Base-by-base conservation (phyloP, 2,113 vertebrate species). In the Scalopus aquaticus region DNA sequence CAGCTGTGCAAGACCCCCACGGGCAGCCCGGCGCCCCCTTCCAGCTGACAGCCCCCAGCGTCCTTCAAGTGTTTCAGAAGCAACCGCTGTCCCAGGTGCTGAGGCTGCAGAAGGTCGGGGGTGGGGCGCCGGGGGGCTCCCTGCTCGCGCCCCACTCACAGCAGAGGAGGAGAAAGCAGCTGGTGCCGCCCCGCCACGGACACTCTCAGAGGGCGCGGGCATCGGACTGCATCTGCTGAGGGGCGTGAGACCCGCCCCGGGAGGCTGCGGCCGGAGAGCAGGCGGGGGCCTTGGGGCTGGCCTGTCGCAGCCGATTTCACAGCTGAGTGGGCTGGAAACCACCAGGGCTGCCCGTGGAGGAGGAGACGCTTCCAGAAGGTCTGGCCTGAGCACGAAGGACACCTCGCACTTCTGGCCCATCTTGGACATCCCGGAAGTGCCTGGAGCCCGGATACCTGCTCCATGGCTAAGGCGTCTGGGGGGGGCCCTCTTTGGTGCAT, bases 301-400 rank as follows among this genome's bases (percentile, higher is more conserved):
- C 35, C 97, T 95, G 82, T 92, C 93, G 0, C 35, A 81, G 42
- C 1, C 88, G 15, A 94, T 97, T 96, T 73, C 93, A 98, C 93
- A 72, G 93, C 88, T 86, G 89, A 97, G 42, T 26, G 79, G 35
- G 37, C 37, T 54, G 37, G 37, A 77, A 58, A 90, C 11, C 42
- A 10, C 60, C 32, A 17, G 49, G 74, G 78, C 22, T 16, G 70
- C 56, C 62, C 56, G 5, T 26, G 73, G 93, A 88, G 90, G 60
- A 67, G 60, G 77, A 96, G 64, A 3, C 0, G 0, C 35, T 32
- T 87, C 73, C 62, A 81, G 78, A 69, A 88, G 82, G 94, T 82
- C 70, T 51, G 88, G 94, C 74, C 62, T 62, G 89, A 90, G 60
- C 51, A 51, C 88, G 90, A 32, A 32, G 78, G 90, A 87, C 92